phyloP scores from a whole-genome alignment of 2,113 vertebrate species.

The Cyanoderma ruficeps region DNA sequence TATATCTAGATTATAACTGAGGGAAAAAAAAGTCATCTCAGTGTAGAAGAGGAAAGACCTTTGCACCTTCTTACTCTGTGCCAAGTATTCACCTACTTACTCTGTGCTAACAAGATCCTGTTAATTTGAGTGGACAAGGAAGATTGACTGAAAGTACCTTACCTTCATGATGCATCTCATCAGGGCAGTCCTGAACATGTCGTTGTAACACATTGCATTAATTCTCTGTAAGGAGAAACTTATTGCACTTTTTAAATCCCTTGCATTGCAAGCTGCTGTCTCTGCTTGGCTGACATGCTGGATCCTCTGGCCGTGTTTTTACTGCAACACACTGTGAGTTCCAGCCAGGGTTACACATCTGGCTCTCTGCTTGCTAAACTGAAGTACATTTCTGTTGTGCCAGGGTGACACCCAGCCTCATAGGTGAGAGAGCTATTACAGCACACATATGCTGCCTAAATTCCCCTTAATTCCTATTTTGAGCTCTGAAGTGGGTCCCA shows the following conservation, averaged over 20 bases:
- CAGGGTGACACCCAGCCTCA: not conserved
- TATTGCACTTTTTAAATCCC: not conserved
- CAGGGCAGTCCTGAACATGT: not conserved
- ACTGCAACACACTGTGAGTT: fast-evolving
- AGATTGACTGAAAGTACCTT: not conserved
- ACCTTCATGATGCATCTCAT: not conserved
- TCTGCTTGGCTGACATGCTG: not conserved
- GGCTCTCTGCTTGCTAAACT: not conserved
- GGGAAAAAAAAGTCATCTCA: not conserved
- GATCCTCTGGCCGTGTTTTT: not conserved
- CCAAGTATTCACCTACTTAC: not conserved
- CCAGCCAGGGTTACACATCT: not conserved
- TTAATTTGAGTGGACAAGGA: not conserved
- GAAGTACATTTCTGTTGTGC: not conserved
- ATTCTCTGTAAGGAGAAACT: not conserved
- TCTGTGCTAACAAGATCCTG: not conserved
- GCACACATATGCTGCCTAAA: not conserved
- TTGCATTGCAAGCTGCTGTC: not conserved
- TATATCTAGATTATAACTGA: not conserved
- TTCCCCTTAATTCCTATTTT: not conserved
- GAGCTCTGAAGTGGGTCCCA: not conserved
- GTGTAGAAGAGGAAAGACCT: not conserved
- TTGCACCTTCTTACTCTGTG: not conserved
- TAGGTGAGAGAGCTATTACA: not conserved
- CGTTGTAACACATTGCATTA: not conserved